Evolutionary conservation across 2,797 vertebrate species (phyloP), one percentile per base, ranked within the genome.

Genomic region (Propithecus deckenii): DNA sequence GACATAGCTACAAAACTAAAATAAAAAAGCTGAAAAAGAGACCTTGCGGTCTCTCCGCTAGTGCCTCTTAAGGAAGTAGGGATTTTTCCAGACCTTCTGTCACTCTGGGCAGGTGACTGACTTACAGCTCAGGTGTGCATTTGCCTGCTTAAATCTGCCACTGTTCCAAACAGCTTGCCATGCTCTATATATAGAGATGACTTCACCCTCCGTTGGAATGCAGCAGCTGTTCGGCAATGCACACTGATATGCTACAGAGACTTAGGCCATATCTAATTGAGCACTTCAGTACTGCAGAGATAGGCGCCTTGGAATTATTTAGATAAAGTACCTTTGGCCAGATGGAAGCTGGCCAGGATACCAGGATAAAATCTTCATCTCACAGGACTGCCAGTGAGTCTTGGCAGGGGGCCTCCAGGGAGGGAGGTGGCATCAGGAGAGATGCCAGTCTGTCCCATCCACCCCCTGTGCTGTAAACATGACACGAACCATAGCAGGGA

Each of bases 131-230:
- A 97, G 96, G 97, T 94, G 92, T 90, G 69, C 69, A 41, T 95
- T 89, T 96, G 94, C 57, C 84, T 85, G 92, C 91, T 96, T 76
- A 71, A 96, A 79, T 97, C 86, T 75, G 38, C 86, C 96, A 83
- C 55, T 81, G 86, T 94, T 97, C 71, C 89, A 63, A 96, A 69
- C 95, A 95, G 96, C 93, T 88, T 97, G 96, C 97, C 84, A 57
- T 14, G 84, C 78, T 96, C 95, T 96, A 46, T 94, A 86, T 97
- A 95, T 96, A 97, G 91, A 67, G 65, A 97, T 98, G 97, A 97
- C 94, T 94, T 97, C 97, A 98, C 76, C 87, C 81, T 92, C 94
- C 55, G 48, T 78, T 94, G 81, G 93, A 97, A 96, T 75, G 78
- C 69, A 91, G 96, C 97, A 98, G 96, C 97, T 97, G 97, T 84